Base-by-base conservation (phyloP, 2,888 invertebrate species). In the Exephanes ischioxanthus region DNA sequence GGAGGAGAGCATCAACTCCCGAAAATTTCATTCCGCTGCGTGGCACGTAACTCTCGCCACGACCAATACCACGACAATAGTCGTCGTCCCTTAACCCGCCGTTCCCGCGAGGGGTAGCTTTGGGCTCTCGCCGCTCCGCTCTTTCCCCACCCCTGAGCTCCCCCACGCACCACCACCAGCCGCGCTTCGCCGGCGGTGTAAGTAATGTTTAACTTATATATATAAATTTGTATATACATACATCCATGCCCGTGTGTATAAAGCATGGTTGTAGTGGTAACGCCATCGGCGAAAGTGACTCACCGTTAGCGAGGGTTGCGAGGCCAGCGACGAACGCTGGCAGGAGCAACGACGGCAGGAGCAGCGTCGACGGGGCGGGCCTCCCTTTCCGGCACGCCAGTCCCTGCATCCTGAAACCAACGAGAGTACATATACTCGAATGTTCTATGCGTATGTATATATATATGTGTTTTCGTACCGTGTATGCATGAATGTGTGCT, bases 381-480 rank as follows among this genome's bases (percentile, higher is more conserved):
- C 91, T 91, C 92, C 91, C 91, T 91, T 89, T 91, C 89, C 90
- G 90, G 86, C 90, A 89, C 89, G 89, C 87, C 89, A 87, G 88
- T 88, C 90, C 91, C 93, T 91, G 92, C 93, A 93, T 93, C 91
- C 93, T 94, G 92, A 79, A 90, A 83, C 73, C 70, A 76, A 80
- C 79, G 45, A 84, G 16, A 86, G 88, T 67, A 87, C 33, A 86
- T 85, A 88, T 77, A 72, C 73, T 88, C 82, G 45, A 84, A 79
- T 86, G 86, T 84, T 86, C 14, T 45, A 45, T 14, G 14, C 45
- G 14, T 45, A 45, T 45, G 14, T 4, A 45, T 41, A 1, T 2
- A 41, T 41, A 41, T 41, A 41, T 9, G 68, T 80, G 80, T 68
- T 87, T 61, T 76, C 48, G 51, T 68, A 63, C 53, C n/a, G 19